These are phyloP conservation scores for Cephus spinipes DNA, from an alignment of 2,888 invertebrate genomes.

Conservation along the genomic window DNA sequence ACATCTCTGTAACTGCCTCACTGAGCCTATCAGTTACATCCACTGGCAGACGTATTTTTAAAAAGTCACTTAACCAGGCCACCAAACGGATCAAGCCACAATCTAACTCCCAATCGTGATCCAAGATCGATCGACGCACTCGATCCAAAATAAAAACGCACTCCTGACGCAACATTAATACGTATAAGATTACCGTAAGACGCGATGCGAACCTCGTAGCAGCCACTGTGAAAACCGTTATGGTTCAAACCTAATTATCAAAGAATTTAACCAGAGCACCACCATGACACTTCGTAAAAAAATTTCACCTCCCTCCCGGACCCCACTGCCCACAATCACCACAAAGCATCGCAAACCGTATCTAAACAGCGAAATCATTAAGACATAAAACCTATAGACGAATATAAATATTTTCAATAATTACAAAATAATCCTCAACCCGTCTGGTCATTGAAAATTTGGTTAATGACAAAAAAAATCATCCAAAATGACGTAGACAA, in stretches of 20 bases:
- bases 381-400: background rate
- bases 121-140: background rate
- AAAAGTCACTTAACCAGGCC: background rate
- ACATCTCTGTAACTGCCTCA: background rate
- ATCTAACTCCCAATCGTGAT: background rate
- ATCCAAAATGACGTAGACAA: background rate
- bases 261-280: background rate
- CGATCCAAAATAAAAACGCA: background rate
- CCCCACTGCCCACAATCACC: constrained; percentile 25
- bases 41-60: background rate
- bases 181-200: constrained; percentile 1
- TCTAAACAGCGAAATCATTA: background rate
- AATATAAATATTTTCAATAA: background rate
- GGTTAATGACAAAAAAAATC: no score
- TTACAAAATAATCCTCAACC: no score
- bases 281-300: background rate
- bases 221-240: constrained; percentile 2
- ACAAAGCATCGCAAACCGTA: background rate
- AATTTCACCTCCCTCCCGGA: background rate
- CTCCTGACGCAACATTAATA: background rate
- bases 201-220: background rate
- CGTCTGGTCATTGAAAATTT: no score
- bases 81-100: background rate
- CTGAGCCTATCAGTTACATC: background rate
- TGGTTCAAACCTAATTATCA: background rate